These are phyloP conservation scores for Spilogale gracilis DNA, from an alignment of 2,113 vertebrate genomes.

Conservation along the genomic window DNA sequence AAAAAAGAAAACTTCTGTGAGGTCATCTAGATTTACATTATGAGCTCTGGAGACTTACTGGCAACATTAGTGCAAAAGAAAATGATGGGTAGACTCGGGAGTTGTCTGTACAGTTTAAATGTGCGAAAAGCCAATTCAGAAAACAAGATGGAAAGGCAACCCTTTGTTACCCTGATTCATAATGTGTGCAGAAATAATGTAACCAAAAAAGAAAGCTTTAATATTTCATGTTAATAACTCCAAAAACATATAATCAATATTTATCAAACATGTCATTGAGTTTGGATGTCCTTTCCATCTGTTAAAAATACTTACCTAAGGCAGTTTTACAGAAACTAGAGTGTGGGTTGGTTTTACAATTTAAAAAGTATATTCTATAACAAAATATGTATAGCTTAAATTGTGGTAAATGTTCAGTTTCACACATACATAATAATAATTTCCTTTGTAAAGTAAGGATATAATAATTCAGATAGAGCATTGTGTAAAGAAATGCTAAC, in stretches of 20 bases:
- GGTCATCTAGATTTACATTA: background rate
- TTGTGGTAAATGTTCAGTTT: constrained; percentile 53
- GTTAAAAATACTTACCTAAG: constrained; percentile 19
- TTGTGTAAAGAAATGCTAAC: constrained; percentile 36
- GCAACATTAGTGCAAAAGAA: constrained; percentile 9
- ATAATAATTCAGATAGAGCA: constrained; percentile 35
- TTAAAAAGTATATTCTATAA: constrained; percentile 39
- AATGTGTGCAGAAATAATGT: background rate
- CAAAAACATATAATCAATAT: background rate
- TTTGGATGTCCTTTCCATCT: constrained; percentile 34
- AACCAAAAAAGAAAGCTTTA: constrained; percentile 15
- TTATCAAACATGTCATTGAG: background rate
- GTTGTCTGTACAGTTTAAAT: background rate
- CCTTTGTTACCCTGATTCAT: background rate
- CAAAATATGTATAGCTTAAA: constrained; percentile 39
- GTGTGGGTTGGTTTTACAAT: constrained; percentile 37
- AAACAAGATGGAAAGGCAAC: background rate
- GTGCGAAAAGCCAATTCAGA: background rate
- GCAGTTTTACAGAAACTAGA: constrained; percentile 29
- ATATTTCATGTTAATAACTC: constrained; percentile 47
- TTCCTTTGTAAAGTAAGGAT: constrained; percentile 52
- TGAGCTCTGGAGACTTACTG: background rate
- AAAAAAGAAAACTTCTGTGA: background rate
- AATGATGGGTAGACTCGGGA: background rate
- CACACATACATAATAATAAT: background rate